Base-by-base conservation (phyloP, 1,140 invertebrate genomes). In the Pogonomyrmex barbatus region DNA sequence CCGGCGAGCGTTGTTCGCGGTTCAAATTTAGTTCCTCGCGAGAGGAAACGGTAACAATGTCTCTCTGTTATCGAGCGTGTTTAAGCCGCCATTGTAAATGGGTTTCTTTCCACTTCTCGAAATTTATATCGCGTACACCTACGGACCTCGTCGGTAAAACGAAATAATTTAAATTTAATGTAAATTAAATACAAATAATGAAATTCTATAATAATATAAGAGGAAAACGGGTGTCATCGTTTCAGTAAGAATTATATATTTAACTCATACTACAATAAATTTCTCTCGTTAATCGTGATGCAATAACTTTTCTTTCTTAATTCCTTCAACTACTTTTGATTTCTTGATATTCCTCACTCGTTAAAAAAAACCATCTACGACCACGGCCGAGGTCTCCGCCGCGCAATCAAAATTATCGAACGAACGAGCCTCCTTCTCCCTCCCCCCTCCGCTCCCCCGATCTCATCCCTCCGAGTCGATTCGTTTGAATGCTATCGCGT, bases 351-450 rank as follows among this genome's bases (percentile, higher is more conserved):
- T 42, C 54, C 39, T 12, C 60, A 17, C 60, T n/a, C 36, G 10
- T 10, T 52, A 81, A 70, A 70, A 81, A 56, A 45, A 81, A 2
- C 36, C 24, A 17, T 45, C 24, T 30, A n/a, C 14, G 33, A 9
- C 14, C 14, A 3, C 65, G 65, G 45, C 58, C 56, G 36, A 70
- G 30, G 65, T 30, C 47, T 54, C 9, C 63, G 6, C 14, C n/a
- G 62, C 62, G 54, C 79, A 73, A 83, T 75, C 67, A 62, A 83
- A 83, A 83, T 68, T 83, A 12, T 60, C 79, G 79, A 14, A 83
- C 68, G 50, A 70, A 24, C 62, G 12, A 65, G 77, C 24, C 24
- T 24, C 0, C 24, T 24, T 24, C 24, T 24, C 0, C 24, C 24
- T 0, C 24, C 24, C 24, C 24, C 24, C 24, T 24, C 24, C 24